Evolutionary conservation across 2,888 invertebrate genomes (phyloP), one percentile per base, ranked within the genome.

Genomic region (Apamea crenata): DNA sequence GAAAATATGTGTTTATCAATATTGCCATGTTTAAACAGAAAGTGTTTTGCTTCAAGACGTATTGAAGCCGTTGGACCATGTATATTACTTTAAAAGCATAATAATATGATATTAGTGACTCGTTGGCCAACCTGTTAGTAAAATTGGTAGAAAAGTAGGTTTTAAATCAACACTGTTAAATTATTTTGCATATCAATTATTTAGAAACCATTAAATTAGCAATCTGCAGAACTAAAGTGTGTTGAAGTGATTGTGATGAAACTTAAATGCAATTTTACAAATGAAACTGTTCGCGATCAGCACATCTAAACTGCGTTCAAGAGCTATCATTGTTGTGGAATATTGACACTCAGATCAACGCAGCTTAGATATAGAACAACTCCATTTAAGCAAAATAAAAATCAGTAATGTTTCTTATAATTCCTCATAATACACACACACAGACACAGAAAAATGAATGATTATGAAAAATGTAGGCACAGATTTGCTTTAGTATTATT

Each of bases 1-100:
- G 85, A 85, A 87, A 87, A 75, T 32, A 73, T 73, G 50, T 77
- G 56, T 77, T 74, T 85, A 77, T 77, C 21, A 71, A 56, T 69
- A 77, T 87, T 63, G 32, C 50, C 44, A 65, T 70, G 66, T 77
- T 77, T 77, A 77, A 77, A 87, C 66, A 63, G 85, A 85, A 77
- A 85, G 85, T 81, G 63, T 65, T 72, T 73, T 71, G 29, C 74
- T 80, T 56, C 36, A 29, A 78, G 78, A n/a, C 40, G 61, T 71
- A 32, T 63, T 71, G 16, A 56, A 56, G 32, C 32, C 25, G 40
- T 14, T 61, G 50, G 32, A 16, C 21, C 1, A 56, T 6, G 25
- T 44, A 6, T 65, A 36, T 50, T 53, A 72, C 56, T 56, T 71
- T 32, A 29, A 50, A 77, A 29, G 7, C 0, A 78, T 78, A 83